phyloP scores from a whole-genome alignment of 1,140 invertebrate genomes.

The Drosophila biarmipes region DNA sequence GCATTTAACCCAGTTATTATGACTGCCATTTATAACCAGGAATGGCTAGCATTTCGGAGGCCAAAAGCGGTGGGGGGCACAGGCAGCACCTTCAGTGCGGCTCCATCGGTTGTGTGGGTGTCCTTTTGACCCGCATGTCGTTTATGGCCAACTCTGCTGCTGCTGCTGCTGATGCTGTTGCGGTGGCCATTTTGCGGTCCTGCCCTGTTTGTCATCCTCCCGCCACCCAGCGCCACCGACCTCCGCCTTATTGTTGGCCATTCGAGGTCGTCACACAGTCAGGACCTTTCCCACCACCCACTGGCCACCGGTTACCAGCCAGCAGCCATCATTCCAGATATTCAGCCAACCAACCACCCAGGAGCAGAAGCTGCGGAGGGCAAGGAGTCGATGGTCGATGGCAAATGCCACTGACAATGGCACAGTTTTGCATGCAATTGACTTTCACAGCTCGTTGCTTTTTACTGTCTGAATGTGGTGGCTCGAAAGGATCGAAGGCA shows the following conservation, averaged over 20 bases:
- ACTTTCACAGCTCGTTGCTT: slow-evolving; percentile 82
- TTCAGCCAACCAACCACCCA: slow-evolving; percentile 23
- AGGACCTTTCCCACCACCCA: slow-evolving; percentile 33
- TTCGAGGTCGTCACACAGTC: slow-evolving; percentile 65
- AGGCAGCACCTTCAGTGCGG: slow-evolving; percentile 12
- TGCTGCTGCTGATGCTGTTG: slow-evolving; percentile 57
- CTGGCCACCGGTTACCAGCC: slow-evolving; percentile 1
- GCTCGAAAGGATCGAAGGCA: neutral
- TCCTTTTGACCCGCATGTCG: slow-evolving; percentile 80
- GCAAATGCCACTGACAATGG: slow-evolving; percentile 68
- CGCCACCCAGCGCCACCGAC: neutral
- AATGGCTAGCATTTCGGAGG: slow-evolving; percentile 40
- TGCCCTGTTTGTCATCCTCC: slow-evolving; percentile 56
- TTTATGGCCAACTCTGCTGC: slow-evolving; percentile 62
- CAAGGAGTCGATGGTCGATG: slow-evolving; percentile 41
- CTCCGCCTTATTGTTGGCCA: slow-evolving; percentile 48
- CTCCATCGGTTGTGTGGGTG: slow-evolving; percentile 63
- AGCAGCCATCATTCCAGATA: slow-evolving; percentile 1
- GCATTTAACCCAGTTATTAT: slow-evolving; percentile 81
- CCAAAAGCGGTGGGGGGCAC: slow-evolving; percentile 3
- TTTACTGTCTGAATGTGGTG: slow-evolving; percentile 72
- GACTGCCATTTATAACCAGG: slow-evolving; percentile 76
- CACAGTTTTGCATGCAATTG: slow-evolving; percentile 83
- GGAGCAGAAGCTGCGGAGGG: slow-evolving; percentile 30
- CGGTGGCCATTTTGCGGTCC: slow-evolving; percentile 72